A percentile compares a stretch with the other conserved stretches of the same genome.
These are phyloP conservation scores for Ptychodera flava DNA, from an alignment of 35 echinoderm and acorn worm species.

Conservation along the genomic window DNA sequence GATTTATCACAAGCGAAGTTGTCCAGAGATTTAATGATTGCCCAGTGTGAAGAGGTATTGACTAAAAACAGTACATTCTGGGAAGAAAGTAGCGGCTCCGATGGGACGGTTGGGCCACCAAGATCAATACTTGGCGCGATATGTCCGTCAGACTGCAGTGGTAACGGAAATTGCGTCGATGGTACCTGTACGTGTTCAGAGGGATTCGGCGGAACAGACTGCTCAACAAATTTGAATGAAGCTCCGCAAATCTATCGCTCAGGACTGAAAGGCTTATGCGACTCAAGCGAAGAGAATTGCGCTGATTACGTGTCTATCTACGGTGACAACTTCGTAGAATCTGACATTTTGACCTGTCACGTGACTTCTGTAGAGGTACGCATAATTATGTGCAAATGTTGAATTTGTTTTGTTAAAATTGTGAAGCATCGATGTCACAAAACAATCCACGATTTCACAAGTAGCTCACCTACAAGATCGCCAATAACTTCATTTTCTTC, in stretches of 20 bases:
- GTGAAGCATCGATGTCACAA: too few relatives aligned
- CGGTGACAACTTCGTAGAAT: neutral
- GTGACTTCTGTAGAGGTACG: neutral
- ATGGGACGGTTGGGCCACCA: neutral
- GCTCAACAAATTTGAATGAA: neutral
- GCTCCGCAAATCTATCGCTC: neutral
- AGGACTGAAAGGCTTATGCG: neutral
- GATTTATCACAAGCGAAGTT: neutral
- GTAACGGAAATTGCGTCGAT: neutral
- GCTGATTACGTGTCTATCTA: neutral
- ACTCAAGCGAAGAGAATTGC: neutral
- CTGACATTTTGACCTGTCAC: neutral
- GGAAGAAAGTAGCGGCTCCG: neutral
- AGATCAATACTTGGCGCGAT: neutral
- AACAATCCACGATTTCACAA: too few relatives aligned
- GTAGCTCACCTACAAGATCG: too few relatives aligned
- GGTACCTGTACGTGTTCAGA: neutral
- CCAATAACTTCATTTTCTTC: too few relatives aligned
- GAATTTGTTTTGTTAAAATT: too few relatives aligned
- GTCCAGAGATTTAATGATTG: neutral
- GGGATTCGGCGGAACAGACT: neutral
- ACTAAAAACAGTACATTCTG: neutral
- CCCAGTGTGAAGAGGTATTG: neutral
- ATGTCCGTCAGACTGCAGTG: neutral
- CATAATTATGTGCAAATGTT: too few relatives aligned